Conservation (phyloP, 2,888 invertebrate species). For the Holacanthella duospinosa region DNA sequence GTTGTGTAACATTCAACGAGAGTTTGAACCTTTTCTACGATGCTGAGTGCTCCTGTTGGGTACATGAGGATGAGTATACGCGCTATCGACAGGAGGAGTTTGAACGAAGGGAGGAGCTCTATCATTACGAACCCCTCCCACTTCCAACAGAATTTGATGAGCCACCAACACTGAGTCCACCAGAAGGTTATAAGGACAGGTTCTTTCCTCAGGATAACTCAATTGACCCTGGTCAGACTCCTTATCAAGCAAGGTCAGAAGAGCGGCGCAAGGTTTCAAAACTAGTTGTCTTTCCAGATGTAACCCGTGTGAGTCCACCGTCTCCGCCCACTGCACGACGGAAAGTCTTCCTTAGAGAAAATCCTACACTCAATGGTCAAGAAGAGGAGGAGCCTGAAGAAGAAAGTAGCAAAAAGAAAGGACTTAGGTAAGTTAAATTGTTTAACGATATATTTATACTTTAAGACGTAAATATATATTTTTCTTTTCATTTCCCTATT, state of each 20-base stretch:
- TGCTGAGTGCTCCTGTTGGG: constrained; percentile 81
- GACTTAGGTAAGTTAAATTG: constrained; percentile 28
- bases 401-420: constrained; percentile 22
- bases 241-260: not conserved
- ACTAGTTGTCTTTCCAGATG: constrained; percentile 25
- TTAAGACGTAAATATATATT: no score
- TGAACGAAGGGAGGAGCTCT: constrained; percentile 52
- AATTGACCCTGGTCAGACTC: constrained; percentile 35
- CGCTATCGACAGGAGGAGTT: constrained; percentile 53
- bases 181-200: constrained; percentile 79
- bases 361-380: constrained; percentile 25
- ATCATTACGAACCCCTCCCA: constrained; percentile 53
- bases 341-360: constrained; percentile 35
- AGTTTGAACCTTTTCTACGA: constrained; percentile 82
- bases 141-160: constrained; percentile 54
- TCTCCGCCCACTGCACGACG: constrained; percentile 36
- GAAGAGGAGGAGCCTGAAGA: constrained; percentile 23
- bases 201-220: constrained; percentile 36
- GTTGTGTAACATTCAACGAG: constrained; percentile 72
- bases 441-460: no score
- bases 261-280: not conserved
- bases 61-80: constrained; percentile 75
- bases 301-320: constrained; percentile 36
- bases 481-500: no score
- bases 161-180: constrained; percentile 76